A percentile compares a stretch with the other conserved stretches of the same genome.
phyloP scores from a whole-genome alignment of 2,113 vertebrate species.

The Columba livia region DNA sequence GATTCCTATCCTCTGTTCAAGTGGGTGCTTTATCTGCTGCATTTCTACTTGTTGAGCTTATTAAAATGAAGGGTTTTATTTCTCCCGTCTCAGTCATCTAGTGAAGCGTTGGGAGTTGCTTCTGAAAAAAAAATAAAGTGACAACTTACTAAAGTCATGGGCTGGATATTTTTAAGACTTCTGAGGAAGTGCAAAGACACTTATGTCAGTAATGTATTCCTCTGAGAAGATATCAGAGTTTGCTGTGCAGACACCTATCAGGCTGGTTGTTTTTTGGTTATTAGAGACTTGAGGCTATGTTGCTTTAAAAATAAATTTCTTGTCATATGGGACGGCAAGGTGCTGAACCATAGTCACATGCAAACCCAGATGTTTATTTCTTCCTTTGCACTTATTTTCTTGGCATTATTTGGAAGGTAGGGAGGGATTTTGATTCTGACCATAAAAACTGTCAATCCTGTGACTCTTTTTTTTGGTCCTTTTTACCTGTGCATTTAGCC shows the following conservation, averaged over 20 bases:
- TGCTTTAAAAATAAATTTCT: conserved; percentile 1
- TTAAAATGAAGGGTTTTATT: background rate
- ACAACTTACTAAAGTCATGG: background rate
- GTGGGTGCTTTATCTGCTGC: background rate
- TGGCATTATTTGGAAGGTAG: background rate
- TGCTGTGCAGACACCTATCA: background rate
- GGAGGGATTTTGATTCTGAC: background rate
- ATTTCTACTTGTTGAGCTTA: background rate
- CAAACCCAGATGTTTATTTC: background rate
- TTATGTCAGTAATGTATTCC: background rate
- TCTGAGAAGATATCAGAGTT: background rate
- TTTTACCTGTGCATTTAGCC: background rate
- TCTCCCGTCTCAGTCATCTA: background rate
- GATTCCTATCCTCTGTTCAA: background rate
- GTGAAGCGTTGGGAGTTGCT: background rate
- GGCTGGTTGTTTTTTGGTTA: background rate
- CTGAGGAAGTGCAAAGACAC: background rate
- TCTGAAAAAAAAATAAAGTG: background rate
- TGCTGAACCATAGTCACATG: background rate
- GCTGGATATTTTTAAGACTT: background rate
- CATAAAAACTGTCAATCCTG: background rate
- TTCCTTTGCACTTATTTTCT: background rate
- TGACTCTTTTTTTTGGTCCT: background rate
- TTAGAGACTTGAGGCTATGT: background rate
- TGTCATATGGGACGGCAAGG: background rate